Base-by-base conservation (phyloP, 2,888 invertebrate species). In the Drosophila leonis region DNA sequence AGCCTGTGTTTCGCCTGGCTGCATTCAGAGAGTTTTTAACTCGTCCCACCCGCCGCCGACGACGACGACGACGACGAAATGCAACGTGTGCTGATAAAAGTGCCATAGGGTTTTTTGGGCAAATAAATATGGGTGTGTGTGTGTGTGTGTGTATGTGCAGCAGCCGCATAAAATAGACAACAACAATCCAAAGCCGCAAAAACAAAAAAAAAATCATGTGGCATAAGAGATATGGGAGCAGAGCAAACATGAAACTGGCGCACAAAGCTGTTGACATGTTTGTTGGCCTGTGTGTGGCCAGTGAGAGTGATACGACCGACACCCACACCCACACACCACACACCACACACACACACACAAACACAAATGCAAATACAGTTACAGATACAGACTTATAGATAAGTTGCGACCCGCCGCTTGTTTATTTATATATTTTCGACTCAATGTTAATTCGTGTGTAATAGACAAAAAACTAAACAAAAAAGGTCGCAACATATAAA, bases 401-500 rank as follows among this genome's bases (percentile, higher is more conserved):
- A 81, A 59, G 64, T 68, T 62, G 51, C 46, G n/a, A 31, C 29
- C n/a, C 12, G 54, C 29, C 44, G 54, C 49, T 63, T 72, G 68
- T 82, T 83, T 83, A 69, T 83, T 72, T 88, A 73, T 66, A 18
- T 31, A 49, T 49, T 52, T 48, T 46, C 54, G 71, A 73, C 71
- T 74, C 68, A 59, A 76, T 85, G 90, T 90, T 88, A 88, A 90
- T 86, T 90, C 88, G 85, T 78, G 88, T 88, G 90, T 82, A 87
- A 87, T 90, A 87, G 90, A 88, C 80, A 82, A 81, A 72, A 75
- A n/a, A 24, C 12, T 12, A 8, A 46, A 29, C 24, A 24, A 24
- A 24, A 59, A 31, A 18, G 52, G 54, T 39, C 33, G 57, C 41
- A 60, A 37, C 60, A 55, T 51, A 15, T 24, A 35, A 51, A 51